Evolutionary conservation across 2,113 vertebrate species (phyloP).

Genomic region (Taxidea taxus): DNA sequence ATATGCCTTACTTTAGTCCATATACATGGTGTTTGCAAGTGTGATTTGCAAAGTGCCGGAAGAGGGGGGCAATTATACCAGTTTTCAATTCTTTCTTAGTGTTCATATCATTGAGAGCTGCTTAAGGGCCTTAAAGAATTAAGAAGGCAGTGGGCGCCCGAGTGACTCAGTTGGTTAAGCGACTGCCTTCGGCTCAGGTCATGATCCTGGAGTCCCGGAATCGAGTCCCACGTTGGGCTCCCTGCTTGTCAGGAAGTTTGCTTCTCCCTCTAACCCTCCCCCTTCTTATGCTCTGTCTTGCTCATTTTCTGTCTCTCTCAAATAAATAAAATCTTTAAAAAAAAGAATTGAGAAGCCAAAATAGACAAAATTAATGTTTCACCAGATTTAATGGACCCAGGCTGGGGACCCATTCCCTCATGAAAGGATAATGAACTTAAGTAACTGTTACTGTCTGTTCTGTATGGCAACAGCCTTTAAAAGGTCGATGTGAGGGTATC

Average conservation of each 20-base stretch:
- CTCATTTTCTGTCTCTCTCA: no score
- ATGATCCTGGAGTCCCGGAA: no score
- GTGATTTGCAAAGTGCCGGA: neutral
- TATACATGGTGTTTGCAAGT: neutral
- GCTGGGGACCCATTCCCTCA: neutral
- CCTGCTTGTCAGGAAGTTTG: no score
- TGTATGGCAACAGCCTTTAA: neutral
- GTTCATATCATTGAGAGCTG: neutral
- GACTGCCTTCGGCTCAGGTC: no score
- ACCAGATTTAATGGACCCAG: neutral
- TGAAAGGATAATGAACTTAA: neutral
- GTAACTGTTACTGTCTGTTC: neutral
- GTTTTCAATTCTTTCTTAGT: neutral
- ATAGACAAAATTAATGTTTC: constrained; percentile 38
- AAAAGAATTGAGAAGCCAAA: neutral
- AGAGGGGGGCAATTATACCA: neutral
- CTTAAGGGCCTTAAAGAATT: neutral
- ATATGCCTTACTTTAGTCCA: neutral
- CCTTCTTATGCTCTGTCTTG: no score
- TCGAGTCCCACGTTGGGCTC: no score
- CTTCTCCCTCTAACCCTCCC: no score
- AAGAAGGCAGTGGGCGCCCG: neutral
- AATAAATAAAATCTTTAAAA: no score
- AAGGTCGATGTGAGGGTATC: neutral
- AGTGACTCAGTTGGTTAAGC: no score